Percentiles rank a stretch among this genome's conserved stretches.
These are phyloP conservation scores for Bos javanicus DNA, from an alignment of 2,113 vertebrate species.

Conservation along the genomic window DNA sequence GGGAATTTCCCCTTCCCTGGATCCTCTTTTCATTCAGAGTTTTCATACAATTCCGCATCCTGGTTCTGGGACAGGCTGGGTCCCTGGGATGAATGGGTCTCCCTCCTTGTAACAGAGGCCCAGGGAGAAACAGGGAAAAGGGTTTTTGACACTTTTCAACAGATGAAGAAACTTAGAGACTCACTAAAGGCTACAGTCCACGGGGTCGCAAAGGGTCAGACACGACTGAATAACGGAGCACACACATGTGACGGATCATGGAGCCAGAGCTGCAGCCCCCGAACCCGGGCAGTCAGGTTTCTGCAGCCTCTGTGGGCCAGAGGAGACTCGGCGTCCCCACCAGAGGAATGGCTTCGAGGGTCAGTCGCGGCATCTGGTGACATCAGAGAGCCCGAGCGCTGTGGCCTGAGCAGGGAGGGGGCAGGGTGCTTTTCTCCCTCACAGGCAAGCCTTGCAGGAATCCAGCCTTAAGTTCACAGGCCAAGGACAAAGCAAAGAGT, in stretches of 20 bases:
- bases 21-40: neutral
- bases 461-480: neutral
- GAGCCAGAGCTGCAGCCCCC: too few relatives aligned
- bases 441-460: rapidly evolving
- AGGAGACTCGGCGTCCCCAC: too few relatives aligned
- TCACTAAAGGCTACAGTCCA: neutral
- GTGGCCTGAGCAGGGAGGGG: rapidly evolving
- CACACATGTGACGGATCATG: rapidly evolving
- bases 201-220: neutral
- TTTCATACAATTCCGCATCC: neutral
- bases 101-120: neutral
- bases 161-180: neutral
- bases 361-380: too few relatives aligned
- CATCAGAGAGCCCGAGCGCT: rapidly evolving
- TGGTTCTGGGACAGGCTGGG: neutral
- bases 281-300: rapidly evolving
- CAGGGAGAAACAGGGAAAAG: neutral
- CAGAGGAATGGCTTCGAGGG: rapidly evolving
- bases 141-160: neutral
- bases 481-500: neutral
- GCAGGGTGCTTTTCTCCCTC: neutral
- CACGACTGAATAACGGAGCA: neutral
- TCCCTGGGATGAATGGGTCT: neutral
- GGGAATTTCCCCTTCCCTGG: neutral
- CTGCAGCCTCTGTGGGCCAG: neutral